Percentiles rank a stretch among this genome's conserved stretches.
Evolutionary conservation across 2,797 vertebrate genomes (phyloP).

Genomic region (Anniella stebbinsi): DNA sequence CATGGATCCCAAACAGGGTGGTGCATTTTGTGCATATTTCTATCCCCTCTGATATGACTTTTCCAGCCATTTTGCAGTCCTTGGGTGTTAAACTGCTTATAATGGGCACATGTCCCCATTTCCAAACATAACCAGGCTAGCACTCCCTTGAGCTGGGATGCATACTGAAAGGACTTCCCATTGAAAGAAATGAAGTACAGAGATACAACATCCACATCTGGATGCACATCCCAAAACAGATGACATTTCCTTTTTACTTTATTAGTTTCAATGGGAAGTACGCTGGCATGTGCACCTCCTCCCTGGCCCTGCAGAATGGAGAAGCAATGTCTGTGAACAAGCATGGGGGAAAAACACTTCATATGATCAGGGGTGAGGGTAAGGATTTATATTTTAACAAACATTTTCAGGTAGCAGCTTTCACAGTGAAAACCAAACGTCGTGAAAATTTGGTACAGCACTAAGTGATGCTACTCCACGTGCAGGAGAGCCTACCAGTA

Average conservation of each 20-base stretch:
- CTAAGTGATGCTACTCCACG: neutral
- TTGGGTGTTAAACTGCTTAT: neutral
- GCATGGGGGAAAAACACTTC: neutral
- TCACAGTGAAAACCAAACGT: neutral
- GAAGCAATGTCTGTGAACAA: neutral
- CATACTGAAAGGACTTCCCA: neutral
- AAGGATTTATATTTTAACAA: neutral
- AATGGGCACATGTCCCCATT: neutral
- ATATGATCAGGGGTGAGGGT: too few relatives aligned
- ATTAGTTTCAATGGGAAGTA: neutral
- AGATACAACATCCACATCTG: neutral
- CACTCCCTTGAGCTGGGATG: neutral
- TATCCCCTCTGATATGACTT: too few relatives aligned
- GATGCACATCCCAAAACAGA: neutral
- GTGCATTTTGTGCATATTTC: neutral
- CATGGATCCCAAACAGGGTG: neutral
- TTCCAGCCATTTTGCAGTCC: neutral
- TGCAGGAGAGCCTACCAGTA: neutral
- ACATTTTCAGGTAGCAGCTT: neutral
- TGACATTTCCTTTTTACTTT: neutral
- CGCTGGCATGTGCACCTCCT: too few relatives aligned
- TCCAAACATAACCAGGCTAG: neutral
- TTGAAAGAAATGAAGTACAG: neutral
- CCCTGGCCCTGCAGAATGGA: neutral
- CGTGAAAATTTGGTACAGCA: neutral